phyloP scores from a whole-genome alignment of 2,797 vertebrate genomes.

The Propithecus perrieri region DNA sequence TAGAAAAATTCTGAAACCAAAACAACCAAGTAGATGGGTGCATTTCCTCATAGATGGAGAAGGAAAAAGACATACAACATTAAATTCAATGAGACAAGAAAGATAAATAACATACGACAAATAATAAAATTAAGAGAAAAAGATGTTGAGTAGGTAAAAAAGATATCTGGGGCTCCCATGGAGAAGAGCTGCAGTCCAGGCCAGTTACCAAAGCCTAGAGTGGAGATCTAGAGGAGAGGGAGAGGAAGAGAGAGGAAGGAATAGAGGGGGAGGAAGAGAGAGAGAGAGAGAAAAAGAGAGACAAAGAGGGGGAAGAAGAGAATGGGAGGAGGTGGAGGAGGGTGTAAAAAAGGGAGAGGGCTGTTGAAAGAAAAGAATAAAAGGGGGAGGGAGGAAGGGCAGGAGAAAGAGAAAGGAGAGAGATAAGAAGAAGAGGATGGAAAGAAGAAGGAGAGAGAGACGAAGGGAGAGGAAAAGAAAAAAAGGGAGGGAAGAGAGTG shows the following conservation, averaged over 20 bases:
- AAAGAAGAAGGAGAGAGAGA: neutral
- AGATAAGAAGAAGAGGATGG: neutral
- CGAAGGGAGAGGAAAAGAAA: too few relatives aligned
- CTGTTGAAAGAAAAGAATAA: neutral
- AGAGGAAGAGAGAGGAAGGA: rapidly evolving
- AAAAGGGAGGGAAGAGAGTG: neutral
- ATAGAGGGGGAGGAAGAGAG: too few relatives aligned
- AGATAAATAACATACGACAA: neutral
- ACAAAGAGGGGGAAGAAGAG: neutral
- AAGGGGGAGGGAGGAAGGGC: too few relatives aligned
- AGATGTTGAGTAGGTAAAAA: neutral
- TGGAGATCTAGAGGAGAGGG: neutral
- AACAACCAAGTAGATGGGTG: neutral
- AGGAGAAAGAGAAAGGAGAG: neutral
- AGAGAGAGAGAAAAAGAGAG: neutral
- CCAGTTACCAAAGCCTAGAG: neutral
- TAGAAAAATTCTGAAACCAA: neutral
- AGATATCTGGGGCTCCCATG: neutral
- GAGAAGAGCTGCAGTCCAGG: neutral
- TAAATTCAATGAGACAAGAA: neutral
- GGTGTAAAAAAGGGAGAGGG: neutral
- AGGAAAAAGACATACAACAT: neutral
- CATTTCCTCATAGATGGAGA: neutral
- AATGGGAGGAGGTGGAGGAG: neutral
- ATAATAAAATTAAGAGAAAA: constrained; percentile 4